These are phyloP conservation scores for Mythimna loreyi DNA, from an alignment of 2,888 invertebrate species.

Conservation along the genomic window DNA sequence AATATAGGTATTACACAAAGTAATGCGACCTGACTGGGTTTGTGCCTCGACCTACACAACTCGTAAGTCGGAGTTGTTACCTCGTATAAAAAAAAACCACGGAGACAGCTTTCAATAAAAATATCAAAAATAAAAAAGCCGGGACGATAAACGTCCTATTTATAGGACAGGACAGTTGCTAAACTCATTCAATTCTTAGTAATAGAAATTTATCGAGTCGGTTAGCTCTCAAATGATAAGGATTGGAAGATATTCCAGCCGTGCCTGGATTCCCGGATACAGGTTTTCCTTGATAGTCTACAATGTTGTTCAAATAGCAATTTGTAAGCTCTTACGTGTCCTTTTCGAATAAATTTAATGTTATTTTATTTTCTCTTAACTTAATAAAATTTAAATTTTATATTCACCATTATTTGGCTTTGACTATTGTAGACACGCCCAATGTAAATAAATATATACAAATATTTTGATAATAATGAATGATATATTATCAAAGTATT, in stretches of 20 bases:
- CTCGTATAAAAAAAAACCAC: too few species aligned
- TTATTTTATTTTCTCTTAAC: background rate
- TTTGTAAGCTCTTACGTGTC: background rate
- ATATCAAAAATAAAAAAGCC: too few species aligned
- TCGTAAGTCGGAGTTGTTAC: too few species aligned
- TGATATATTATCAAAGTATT: background rate
- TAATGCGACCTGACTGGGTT: too few species aligned
- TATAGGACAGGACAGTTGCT: slow-evolving; percentile 16
- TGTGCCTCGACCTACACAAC: too few species aligned
- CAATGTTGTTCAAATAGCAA: background rate
- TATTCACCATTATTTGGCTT: background rate
- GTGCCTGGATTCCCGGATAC: slow-evolving; percentile 20
- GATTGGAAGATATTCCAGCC: slow-evolving; percentile 6
- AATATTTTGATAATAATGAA: too few species aligned
- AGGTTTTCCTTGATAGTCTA: slow-evolving; percentile 19
- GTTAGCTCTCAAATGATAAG: slow-evolving; percentile 15
- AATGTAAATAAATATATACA: too few species aligned
- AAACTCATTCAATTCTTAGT: slow-evolving; percentile 12
- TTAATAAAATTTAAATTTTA: background rate
- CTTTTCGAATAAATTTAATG: background rate
- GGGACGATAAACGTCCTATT: slow-evolving; percentile 25
- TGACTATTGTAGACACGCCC: background rate
- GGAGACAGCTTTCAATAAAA: too few species aligned
- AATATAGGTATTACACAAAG: too few species aligned
- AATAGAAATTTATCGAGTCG: slow-evolving; percentile 21